These are phyloP conservation scores for Oncorhynchus masou DNA, from an alignment of 2,113 vertebrate species.

Conservation along the genomic window DNA sequence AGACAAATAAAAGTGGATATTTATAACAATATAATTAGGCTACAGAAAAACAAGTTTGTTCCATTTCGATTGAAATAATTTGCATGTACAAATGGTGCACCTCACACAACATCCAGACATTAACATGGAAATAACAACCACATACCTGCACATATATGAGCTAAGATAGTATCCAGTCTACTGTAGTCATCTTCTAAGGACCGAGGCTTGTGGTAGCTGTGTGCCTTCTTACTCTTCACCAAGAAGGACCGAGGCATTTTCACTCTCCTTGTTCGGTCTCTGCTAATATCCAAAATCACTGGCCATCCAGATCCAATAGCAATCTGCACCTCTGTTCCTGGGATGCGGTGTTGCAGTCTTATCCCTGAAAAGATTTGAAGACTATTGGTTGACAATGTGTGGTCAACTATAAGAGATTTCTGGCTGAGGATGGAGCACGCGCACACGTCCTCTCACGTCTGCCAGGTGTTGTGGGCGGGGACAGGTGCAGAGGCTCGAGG, in stretches of 20 bases:
- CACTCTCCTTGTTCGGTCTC: background rate
- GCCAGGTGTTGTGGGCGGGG: slow-evolving; percentile 82
- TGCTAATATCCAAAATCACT: slow-evolving; percentile 20
- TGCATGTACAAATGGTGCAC: background rate
- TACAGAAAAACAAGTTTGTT: background rate
- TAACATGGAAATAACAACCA: background rate
- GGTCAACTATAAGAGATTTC: slow-evolving; percentile 50
- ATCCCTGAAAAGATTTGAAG: slow-evolving; percentile 55
- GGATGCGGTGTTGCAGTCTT: slow-evolving; percentile 22
- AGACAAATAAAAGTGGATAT: background rate
- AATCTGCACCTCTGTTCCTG: background rate
- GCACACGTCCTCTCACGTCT: slow-evolving; percentile 59
- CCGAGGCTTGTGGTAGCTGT: slow-evolving; percentile 94
- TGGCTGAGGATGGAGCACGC: slow-evolving; percentile 66
- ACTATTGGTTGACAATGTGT: slow-evolving; percentile 40
- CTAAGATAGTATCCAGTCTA: slow-evolving; percentile 75
- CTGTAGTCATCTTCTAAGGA: slow-evolving; percentile 80
- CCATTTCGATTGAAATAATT: background rate
- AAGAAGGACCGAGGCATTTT: slow-evolving; percentile 95
- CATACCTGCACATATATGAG: slow-evolving; percentile 86
- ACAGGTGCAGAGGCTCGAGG: slow-evolving; percentile 79
- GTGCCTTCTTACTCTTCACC: slow-evolving; percentile 96
- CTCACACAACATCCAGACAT: background rate
- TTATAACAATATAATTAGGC: background rate
- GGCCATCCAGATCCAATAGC: slow-evolving; percentile 25